Evolutionary conservation across 2,797 vertebrate genomes (phyloP), one percentile per base, ranked within the genome.

Genomic region (Acomys russatus): DNA sequence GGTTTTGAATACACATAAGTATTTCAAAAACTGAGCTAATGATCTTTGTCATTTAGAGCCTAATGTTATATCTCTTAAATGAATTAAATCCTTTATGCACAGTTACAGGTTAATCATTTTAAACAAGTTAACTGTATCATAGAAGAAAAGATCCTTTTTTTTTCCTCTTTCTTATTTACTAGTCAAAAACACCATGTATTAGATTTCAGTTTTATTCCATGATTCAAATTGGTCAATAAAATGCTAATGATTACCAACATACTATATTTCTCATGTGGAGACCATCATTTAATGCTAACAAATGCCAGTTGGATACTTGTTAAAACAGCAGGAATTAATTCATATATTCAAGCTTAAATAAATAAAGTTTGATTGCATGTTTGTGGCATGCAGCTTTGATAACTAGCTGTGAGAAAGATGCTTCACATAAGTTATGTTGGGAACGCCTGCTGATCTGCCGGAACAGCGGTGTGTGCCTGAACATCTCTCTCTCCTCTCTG

Each of bases 211-310:
- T 98, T 98, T 97, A 79, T 70, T 98, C 90, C 95, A 90, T 94
- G 54, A 22, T 95, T 44, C 92, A 94, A 68, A 88, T 92, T 97
- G 97, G 96, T 97, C 91, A 97, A 91, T 68, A 95, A 97, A 98
- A 98, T 97, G 96, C 88, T 98, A 97, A 97, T 97, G 96, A 97
- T 97, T 97, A 95, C 79, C 82, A 97, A 94, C 94, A 97, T 94
- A 97, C 96, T 97, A 78, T 97, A 98, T 98, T 98, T 97, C 90
- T 97, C 96, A 97, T 85, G 95, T 96, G 97, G 96, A 97, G 94
- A 94, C 95, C 70, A 95, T 96, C 91, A 94, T 73, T 94, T 94
- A 97, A 94, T 77, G 96, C 93, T 66, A 97, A 82, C 59, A 97
- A 97, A 97, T 87, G 95, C 56, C 86, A 96, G 87, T 94, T 98